Conservation (phyloP, 92 coral and sea anemone genomes). For the Epizoanthus rinbou region DNA sequence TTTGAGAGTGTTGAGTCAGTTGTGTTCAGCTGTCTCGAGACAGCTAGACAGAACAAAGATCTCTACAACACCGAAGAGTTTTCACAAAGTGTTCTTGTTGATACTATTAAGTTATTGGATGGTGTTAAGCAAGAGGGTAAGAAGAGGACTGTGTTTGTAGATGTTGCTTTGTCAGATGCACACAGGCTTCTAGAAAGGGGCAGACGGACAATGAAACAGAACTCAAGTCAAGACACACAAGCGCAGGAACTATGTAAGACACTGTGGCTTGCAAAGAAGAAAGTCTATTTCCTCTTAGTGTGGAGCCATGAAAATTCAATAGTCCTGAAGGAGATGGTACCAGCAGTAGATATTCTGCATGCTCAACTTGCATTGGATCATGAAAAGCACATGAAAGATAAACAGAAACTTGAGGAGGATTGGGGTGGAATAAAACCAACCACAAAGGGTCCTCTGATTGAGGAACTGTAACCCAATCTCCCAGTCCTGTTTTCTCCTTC, state of each 20-base stretch:
- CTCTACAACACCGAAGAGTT: slow-evolving; percentile 72
- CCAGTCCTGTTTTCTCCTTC: too few relatives aligned
- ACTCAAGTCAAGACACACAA: slow-evolving; percentile 26
- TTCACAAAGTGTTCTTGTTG: slow-evolving; percentile 64
- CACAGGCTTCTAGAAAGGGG: slow-evolving; percentile 68
- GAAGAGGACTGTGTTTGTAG: slow-evolving; percentile 44
- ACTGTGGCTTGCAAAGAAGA: slow-evolving; percentile 91
- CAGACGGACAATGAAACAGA: slow-evolving; percentile 42
- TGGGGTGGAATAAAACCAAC: slow-evolving; percentile 65
- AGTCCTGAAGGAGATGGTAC: slow-evolving; percentile 55
- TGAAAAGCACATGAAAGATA: slow-evolving; percentile 64
- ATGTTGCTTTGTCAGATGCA: slow-evolving; percentile 80
- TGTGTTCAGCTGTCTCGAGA: slow-evolving; percentile 64
- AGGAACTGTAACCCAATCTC: slow-evolving; percentile 58
- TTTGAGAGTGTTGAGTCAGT: slow-evolving; percentile 74
- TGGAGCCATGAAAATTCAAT: slow-evolving; percentile 69
- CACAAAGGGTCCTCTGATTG: slow-evolving; percentile 61
- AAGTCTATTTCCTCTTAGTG: slow-evolving; percentile 76
- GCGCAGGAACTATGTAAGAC: slow-evolving; percentile 56
- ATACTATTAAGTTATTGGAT: slow-evolving; percentile 61
- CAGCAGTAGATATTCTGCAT: slow-evolving; percentile 55
- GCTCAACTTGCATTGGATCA: slow-evolving; percentile 39
- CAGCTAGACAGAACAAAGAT: slow-evolving; percentile 68
- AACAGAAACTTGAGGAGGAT: slow-evolving; percentile 56
- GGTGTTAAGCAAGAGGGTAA: slow-evolving; percentile 35